Conservation (phyloP, 2,888 invertebrate species). For the Aethes cnicana region DNA sequence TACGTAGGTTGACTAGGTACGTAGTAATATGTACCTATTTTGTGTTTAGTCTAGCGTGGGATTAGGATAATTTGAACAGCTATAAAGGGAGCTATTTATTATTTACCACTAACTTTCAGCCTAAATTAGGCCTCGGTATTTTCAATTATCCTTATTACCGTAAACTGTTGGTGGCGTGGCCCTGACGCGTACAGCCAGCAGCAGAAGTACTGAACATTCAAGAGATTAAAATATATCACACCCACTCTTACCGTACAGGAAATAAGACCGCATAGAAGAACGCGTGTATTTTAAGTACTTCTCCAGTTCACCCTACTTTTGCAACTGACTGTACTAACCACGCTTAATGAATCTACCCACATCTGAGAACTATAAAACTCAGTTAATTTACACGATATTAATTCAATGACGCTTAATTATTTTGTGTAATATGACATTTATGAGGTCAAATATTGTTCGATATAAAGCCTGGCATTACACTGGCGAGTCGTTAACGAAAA, state of each 20-base stretch:
- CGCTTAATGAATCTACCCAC: no score
- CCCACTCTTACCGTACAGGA: no score
- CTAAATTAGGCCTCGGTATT: neutral
- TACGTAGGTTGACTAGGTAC: no score
- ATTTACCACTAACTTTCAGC: slow-evolving; percentile 9
- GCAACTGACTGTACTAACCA: no score
- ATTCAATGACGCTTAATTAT: slow-evolving; percentile 29
- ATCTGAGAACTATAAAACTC: slow-evolving; percentile 25
- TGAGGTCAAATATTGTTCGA: slow-evolving; percentile 19
- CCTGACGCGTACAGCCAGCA: no score
- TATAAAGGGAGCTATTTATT: slow-evolving; percentile 9
- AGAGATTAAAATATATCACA: no score
- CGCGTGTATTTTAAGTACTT: no score
- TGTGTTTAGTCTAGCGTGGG: neutral
- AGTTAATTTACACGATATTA: slow-evolving; percentile 29
- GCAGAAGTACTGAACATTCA: no score
- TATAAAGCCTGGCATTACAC: slow-evolving; percentile 11
- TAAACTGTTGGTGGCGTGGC: slow-evolving; percentile 1
- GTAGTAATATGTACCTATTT: slow-evolving; percentile 5
- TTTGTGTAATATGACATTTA: slow-evolving; percentile 27
- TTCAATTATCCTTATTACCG: slow-evolving; percentile 15
- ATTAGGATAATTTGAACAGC: neutral
- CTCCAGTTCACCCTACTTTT: no score
- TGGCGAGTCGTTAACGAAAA: neutral
- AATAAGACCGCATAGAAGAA: no score